Percentiles rank a stretch among this genome's conserved stretches.
These are phyloP conservation scores for Coptotermes formosanus DNA, from an alignment of 1,140 invertebrate genomes.

Conservation along the genomic window DNA sequence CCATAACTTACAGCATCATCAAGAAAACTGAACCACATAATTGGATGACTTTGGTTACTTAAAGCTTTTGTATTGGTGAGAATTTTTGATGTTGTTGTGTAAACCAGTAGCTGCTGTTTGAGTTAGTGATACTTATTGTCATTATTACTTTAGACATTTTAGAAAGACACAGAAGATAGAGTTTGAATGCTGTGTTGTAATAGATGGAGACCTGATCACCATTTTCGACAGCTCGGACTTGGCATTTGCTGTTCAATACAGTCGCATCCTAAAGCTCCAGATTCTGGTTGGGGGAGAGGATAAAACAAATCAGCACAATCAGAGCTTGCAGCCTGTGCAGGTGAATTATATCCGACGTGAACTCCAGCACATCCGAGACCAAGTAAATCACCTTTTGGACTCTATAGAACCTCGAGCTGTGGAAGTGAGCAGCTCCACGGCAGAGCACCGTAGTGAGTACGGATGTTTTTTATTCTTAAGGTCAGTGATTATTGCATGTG, in stretches of 20 bases:
- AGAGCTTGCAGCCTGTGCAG: slow-evolving; percentile 39
- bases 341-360: slow-evolving; percentile 55
- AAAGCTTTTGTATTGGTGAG: no score
- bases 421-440: slow-evolving; percentile 30
- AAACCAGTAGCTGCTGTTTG: background rate
- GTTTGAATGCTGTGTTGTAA: slow-evolving; percentile 39
- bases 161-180: background rate
- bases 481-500: no score
- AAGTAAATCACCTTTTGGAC: slow-evolving; percentile 60
- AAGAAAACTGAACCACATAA: no score
- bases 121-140: background rate
- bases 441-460: slow-evolving; percentile 23
- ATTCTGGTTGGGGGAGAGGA: slow-evolving; percentile 50
- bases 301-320: background rate
- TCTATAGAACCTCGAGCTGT: slow-evolving; percentile 45
- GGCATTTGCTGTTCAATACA: slow-evolving; percentile 71
- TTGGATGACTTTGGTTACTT: no score
- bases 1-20: no score
- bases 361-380: slow-evolving; percentile 58
- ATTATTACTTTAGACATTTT: background rate
- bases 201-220: slow-evolving; percentile 73
- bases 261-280: slow-evolving; percentile 65
- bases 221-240: slow-evolving; percentile 74
- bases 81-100: background rate
- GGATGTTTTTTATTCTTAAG: no score